Conservation (phyloP, 2,113 vertebrate genomes). For the Eulacestoma nigropectus region DNA sequence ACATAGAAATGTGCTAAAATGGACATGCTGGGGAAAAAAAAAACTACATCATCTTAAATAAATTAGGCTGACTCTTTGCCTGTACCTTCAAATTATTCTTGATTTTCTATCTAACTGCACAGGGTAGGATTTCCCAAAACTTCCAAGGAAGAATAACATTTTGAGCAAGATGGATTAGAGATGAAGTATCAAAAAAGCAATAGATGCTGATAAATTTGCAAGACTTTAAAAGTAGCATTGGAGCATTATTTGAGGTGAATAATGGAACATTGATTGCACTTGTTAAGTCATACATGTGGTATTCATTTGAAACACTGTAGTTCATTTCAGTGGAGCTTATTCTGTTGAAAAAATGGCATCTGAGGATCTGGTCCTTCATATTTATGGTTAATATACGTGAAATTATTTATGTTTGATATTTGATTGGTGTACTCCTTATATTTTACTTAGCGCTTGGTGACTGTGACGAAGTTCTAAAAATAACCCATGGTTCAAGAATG, state of each 20-base stretch:
- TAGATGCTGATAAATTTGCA: not conserved
- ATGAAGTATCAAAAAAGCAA: not conserved
- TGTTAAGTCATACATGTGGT: not conserved
- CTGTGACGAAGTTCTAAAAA: not conserved
- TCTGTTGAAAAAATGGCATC: not conserved
- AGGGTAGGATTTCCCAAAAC: not conserved
- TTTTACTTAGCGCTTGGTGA: not conserved
- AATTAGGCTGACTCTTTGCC: not conserved
- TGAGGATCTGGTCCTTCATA: not conserved
- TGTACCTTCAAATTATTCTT: not conserved
- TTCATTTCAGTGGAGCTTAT: not conserved
- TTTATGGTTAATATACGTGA: not conserved
- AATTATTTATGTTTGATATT: not conserved
- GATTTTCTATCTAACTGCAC: not conserved
- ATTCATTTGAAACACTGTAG: not conserved
- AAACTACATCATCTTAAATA: not conserved
- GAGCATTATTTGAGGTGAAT: not conserved
- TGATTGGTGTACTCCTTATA: not conserved
- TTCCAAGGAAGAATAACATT: not conserved
- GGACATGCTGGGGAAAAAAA: not conserved
- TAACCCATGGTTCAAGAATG: not conserved
- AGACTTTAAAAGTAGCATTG: not conserved
- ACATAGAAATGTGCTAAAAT: not conserved
- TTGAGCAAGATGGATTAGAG: not conserved
- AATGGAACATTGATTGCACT: not conserved